These are phyloP conservation scores for Pseudochromis fuscus DNA, from an alignment of 2,797 vertebrate species.

Conservation along the genomic window DNA sequence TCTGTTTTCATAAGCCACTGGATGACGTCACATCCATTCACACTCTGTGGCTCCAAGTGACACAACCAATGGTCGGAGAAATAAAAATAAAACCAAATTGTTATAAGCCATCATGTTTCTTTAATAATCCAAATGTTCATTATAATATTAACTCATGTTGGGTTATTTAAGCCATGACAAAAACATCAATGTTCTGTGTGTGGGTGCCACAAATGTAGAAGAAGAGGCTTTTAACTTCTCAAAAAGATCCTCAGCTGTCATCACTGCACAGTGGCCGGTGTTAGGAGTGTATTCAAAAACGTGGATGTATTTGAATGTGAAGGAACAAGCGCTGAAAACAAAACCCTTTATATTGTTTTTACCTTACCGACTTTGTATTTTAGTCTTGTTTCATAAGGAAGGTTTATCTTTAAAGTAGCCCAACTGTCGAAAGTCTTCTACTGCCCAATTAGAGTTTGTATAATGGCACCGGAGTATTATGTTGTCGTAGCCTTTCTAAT, in stretches of 20 bases:
- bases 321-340: slow-evolving; percentile 21
- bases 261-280: background rate
- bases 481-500: slow-evolving; percentile 56
- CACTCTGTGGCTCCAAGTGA: too few species aligned
- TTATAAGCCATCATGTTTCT: too few species aligned
- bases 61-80: too few species aligned
- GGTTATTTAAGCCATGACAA: too few species aligned
- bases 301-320: slow-evolving; percentile 4
- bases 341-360: slow-evolving; percentile 9
- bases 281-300: background rate
- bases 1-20: too few species aligned
- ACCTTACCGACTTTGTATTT: slow-evolving; percentile 20
- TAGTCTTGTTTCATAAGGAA: slow-evolving; percentile 34
- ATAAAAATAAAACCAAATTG: too few species aligned
- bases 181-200: background rate
- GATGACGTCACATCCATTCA: too few species aligned
- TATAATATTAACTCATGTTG: too few species aligned
- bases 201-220: background rate
- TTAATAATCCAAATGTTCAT: too few species aligned
- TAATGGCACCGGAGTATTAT: slow-evolving; percentile 52
- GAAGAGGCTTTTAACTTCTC: background rate
- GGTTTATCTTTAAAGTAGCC: slow-evolving; percentile 40
- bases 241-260: background rate
- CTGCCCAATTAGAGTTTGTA: slow-evolving; percentile 64
- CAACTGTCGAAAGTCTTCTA: slow-evolving; percentile 41